These are phyloP conservation scores for Marmota monax DNA, from an alignment of 2,113 vertebrate genomes.

Conservation along the genomic window DNA sequence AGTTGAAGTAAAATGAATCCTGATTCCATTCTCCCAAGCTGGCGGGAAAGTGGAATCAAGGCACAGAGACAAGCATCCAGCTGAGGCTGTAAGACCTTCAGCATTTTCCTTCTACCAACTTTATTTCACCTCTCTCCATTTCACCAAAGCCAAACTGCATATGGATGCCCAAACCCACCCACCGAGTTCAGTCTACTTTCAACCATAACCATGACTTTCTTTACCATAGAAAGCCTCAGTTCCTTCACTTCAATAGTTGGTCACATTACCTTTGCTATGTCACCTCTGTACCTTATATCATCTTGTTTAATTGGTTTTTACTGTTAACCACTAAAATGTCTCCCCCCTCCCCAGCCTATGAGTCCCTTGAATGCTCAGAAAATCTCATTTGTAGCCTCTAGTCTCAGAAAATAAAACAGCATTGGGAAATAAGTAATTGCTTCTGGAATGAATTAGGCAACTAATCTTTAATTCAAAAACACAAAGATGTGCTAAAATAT, in stretches of 20 bases:
- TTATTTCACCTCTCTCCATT: background rate
- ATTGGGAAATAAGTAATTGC: background rate
- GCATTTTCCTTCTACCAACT: background rate
- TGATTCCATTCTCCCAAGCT: background rate
- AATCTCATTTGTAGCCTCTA: background rate
- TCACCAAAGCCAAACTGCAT: background rate
- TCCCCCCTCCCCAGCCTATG: background rate
- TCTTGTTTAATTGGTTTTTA: background rate
- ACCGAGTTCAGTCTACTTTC: background rate
- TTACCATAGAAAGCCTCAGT: background rate
- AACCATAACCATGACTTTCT: background rate
- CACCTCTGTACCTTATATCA: background rate
- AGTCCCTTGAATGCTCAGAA: background rate
- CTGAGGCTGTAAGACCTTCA: background rate
- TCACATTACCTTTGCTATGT: background rate
- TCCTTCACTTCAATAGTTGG: background rate
- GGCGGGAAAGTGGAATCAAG: background rate
- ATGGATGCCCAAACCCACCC: background rate
- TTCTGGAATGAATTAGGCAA: background rate
- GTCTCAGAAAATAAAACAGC: background rate
- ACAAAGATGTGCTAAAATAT: background rate
- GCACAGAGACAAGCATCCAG: background rate
- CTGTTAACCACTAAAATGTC: background rate
- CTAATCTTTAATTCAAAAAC: conserved; percentile 36
- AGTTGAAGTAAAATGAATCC: background rate